Evolutionary conservation across 1,140 invertebrate species (phyloP), one percentile per base, ranked within the genome.

Genomic region (Philotrypesis tridentata): DNA sequence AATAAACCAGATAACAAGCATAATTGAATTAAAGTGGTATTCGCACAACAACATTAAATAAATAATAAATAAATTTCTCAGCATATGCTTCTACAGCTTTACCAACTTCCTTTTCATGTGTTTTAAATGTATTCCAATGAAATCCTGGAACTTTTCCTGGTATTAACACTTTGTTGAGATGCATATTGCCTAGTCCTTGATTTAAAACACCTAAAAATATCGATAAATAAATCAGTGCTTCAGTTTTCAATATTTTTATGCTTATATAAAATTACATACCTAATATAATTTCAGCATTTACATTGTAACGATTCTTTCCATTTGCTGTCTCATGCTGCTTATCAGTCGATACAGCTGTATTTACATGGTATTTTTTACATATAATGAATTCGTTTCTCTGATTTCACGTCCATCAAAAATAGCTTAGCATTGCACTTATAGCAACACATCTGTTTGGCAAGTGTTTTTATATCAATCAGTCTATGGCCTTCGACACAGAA

Each of bases 151-250:
- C 33, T 37, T 37, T 37, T 37, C 33, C 33, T 23, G 75, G 11
- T 40, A 75, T 25, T 17, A 84, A 70, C 14, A 84, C 25, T 74
- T 82, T 82, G 63, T 84, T 84, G 33, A 79, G 17, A 23, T 84
- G 79, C 4, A 80, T 82, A 48, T 75, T 75, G 4, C 79, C 83
- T 31, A 82, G 17, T 48, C 79, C 83, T 33, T 37, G 43, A 71
- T 84, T 79, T 63, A 84, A 68, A 40, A 70, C 25, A 75, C 83
- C 83, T 82, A n/a, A 40, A 70, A 68, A 68, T 17, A 14, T 65
- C 17, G 8, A 68, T 33, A 2, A 33, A 68, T 65, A 12, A 65
- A 4, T 27, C 9, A 31, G 29, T 8, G 60, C 2, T 21, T 76
- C 5, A 31, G 8, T 33, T 2, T 29, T 37, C 8, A n/a, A 33